These are phyloP conservation scores for Nothoprocta perdicaria DNA, from an alignment of 2,113 vertebrate genomes.

Conservation along the genomic window DNA sequence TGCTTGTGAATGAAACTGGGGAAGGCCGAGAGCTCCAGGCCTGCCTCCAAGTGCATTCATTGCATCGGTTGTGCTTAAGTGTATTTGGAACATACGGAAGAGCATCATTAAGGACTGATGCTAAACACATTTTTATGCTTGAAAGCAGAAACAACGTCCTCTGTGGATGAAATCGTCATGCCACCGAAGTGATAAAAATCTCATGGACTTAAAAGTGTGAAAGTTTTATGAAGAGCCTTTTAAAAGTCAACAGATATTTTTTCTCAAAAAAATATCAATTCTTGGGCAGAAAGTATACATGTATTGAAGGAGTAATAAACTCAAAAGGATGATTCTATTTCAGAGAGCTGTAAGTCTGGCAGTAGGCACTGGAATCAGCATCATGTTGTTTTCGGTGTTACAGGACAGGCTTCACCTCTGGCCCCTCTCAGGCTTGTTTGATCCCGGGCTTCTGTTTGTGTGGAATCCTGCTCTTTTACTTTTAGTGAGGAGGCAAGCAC, in stretches of 20 bases:
- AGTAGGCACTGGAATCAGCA: background rate
- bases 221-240: background rate
- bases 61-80: background rate
- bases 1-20: background rate
- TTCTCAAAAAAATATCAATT: background rate
- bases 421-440: slow-evolving; percentile 14
- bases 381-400: background rate
- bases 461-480: slow-evolving; percentile 25
- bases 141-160: background rate
- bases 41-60: background rate
- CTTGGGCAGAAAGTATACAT: background rate
- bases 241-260: background rate
- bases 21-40: background rate
- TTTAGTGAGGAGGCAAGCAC: background rate
- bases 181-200: background rate
- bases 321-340: background rate
- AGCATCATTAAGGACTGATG: background rate
- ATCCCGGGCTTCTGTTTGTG: background rate
- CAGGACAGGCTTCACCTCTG: slow-evolving; percentile 25
- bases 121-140: background rate
- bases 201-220: background rate
- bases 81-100: background rate
- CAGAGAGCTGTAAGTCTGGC: background rate
- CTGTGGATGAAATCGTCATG: background rate
- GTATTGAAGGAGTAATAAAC: background rate